These are phyloP conservation scores for Festucalex cinctus DNA, from an alignment of 2,113 vertebrate genomes.

Conservation along the genomic window DNA sequence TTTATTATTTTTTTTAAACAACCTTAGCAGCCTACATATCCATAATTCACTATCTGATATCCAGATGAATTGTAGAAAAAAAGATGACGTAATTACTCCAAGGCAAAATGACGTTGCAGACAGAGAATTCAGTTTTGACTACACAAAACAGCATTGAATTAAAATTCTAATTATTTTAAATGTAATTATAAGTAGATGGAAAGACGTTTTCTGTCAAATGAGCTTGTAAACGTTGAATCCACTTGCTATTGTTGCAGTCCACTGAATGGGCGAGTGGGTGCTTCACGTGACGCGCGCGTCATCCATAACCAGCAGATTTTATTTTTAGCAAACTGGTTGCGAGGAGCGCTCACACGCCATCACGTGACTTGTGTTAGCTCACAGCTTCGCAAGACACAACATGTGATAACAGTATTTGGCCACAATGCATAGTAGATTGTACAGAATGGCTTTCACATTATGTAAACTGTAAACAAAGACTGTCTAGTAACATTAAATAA, in stretches of 20 bases:
- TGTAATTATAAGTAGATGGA: not conserved
- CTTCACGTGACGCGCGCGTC: constrained; percentile 24
- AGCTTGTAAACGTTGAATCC: not conserved
- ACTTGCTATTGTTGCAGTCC: not conserved
- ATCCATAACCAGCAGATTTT: constrained; percentile 48
- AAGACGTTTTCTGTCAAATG: too few relatives aligned
- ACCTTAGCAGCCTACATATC: too few relatives aligned
- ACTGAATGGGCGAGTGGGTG: not conserved
- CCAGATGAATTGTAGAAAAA: too few relatives aligned
- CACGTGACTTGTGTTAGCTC: constrained; percentile 40
- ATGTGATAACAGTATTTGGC: not conserved
- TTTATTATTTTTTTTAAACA: too few relatives aligned
- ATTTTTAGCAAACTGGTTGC: constrained; percentile 57
- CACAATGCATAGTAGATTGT: not conserved
- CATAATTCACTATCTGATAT: too few relatives aligned
- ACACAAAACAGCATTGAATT: too few relatives aligned
- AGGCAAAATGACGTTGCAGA: not conserved
- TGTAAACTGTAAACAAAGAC: not conserved
- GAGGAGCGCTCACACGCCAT: constrained; percentile 21
- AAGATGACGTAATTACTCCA: not conserved
- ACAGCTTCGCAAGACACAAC: not conserved
- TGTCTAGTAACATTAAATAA: not conserved
- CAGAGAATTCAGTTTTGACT: too few relatives aligned
- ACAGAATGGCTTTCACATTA: not conserved
- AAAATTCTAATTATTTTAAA: too few relatives aligned